Base-by-base conservation (phyloP, 1,140 invertebrate species). In the Lutraria rhynchaena region DNA sequence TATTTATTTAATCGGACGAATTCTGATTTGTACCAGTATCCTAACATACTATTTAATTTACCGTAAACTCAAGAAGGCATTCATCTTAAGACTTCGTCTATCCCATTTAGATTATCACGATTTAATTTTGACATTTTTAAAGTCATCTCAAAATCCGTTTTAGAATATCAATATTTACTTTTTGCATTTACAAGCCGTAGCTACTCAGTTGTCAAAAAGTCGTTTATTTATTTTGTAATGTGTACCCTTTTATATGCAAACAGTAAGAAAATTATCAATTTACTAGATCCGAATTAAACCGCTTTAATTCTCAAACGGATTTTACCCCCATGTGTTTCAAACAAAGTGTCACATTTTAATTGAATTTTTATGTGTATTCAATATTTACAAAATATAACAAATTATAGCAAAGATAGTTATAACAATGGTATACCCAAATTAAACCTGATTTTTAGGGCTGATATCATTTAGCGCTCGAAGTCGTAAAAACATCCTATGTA, bases 111-210 rank as follows among this genome's bases (percentile, higher is more conserved):
- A 55, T 73, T 73, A 57, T 57, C 17, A 37, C 57, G 70, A 73
- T 57, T 73, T 33, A 44, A 60, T 63, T 63, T 63, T 75, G 73
- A 75, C 73, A 75, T 75, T 75, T 75, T 75, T 53, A 75, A 75
- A 75, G 73, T 75, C 73, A 75, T 27, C 58, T 75, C 29, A 44
- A 63, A 61, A 57, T 24, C 5, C 24, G 29, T 61, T 61, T 19
- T 27, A 55, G 31, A 61, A 60, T 61, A 61, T 35, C 55, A 75
- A 75, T 75, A 75, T 75, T 75, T 75, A 29, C 55, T 19, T 31
- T 61, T 35, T 75, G 73, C 57, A 75, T 44, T 41, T 49, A 61
- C 24, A 13, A 37, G 55, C 31, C 55, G 37, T 27, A 53, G 73
- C 15, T 61, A 61, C 37, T n/a, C 24, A 37, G 31, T 75, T 75